Evolutionary conservation across 2,888 invertebrate genomes (phyloP), one percentile per base, ranked within the genome.

Genomic region (Macrostomum cliftonense): DNA sequence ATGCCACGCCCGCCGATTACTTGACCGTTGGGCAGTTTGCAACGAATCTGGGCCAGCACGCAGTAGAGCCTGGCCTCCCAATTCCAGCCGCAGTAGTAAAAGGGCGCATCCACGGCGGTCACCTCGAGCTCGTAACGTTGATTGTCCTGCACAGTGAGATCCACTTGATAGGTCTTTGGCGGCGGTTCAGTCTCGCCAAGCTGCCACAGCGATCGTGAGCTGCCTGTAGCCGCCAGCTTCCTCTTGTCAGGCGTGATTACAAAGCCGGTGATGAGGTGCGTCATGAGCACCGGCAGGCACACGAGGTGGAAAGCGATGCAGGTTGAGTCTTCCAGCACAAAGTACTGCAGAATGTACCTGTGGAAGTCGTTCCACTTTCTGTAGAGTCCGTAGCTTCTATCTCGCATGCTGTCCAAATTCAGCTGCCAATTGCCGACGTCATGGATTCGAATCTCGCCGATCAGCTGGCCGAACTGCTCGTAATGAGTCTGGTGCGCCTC

Each of bases 401-500:
- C 83, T 54, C 83, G 74, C 68, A 83, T 81, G 0, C 80, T 78
- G 17, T 77, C 75, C 53, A 83, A 64, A 1, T 73, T 64, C 1
- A 83, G 70, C 28, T 28, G 28, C 28, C 28, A 28, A 4, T 28
- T 4, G 9, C 28, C 28, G 28, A 28, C 28, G 28, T 28, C 28
- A 7, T 28, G 28, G 5, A 28, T 9, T 46, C 68, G 69, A 45
- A 81, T 67, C 28, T 70, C 74, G 46, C 80, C 82, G 28, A 71
- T 72, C 47, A 82, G 61, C 2, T 67, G 66, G 0, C 83, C 83
- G 68, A 79, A 80, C 69, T 85, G 83, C 60, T 85, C 84, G 65
- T 85, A 83, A 61, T 84, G 84, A 0, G 78, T 79, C 61, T 85
- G 83, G 61, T 82, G 82, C 1, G 78, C 77, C 21, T 71, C 74